Base-by-base conservation (phyloP, 2,113 vertebrate genomes). In the Crypturellus undulatus region DNA sequence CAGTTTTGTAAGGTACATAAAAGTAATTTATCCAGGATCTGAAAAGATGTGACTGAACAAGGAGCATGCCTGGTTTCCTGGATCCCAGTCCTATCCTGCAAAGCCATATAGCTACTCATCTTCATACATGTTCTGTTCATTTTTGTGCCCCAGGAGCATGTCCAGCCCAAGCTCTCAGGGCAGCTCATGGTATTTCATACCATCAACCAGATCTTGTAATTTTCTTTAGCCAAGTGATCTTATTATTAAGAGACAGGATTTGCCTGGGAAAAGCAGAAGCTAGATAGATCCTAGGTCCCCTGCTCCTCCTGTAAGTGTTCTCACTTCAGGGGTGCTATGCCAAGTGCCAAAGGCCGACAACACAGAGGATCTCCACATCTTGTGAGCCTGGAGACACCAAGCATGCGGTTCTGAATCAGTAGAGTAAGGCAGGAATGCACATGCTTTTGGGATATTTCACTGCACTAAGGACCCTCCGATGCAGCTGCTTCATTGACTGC, bases 381-480 rank as follows among this genome's bases (percentile, higher is more conserved):
- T 2, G 17, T 21, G 30, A 22, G 14, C 1, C 2, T 13, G 22
- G 13, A 76, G 16, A n/a, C 11, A 21, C 8, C 9, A 62, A 58
- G 25, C 1, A 1, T 24, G 47, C 0, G 0, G 25, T 32, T 65
- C 45, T n/a, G 58, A 45, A 52, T 80, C n/a, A 52, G 43, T 47
- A 59, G n/a, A 13, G n/a, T 9, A 21, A 42, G 13, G 7, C 12
- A 71, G 18, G 36, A 52, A 38, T 67, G 70, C 3, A 0, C 0
- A 1, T 42, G 0, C 30, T 28, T 34, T 73, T 17, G 25, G 16
- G 16, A 3, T 76, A 40, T 9, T 42, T 42, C 8, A 1, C 1
- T 1, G 54, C 26, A 30, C 54, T 56, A 56, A 9, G 28, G 54
- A 56, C 16, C 54, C 26, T 30, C 54, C 30, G 54, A 58, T 58